phyloP scores from a whole-genome alignment of 2,888 invertebrate species.

The Graphium colonna region DNA sequence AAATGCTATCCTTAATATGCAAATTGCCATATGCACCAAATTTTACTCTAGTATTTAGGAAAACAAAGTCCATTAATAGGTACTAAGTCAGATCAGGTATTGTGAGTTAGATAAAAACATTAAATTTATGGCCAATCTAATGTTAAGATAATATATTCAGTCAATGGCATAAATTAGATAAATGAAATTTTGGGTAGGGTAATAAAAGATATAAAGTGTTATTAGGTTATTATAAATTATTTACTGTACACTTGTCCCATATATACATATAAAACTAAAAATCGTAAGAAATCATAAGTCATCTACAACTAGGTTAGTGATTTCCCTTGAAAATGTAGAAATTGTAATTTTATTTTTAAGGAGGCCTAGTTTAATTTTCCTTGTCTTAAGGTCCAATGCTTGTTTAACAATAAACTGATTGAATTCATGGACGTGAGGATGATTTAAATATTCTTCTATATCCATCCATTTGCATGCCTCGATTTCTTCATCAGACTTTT shows the following conservation, averaged over 20 bases:
- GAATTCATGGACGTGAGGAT: constrained; percentile 86
- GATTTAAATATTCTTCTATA: constrained; percentile 83
- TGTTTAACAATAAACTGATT: constrained; percentile 84
- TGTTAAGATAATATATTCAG: too few relatives aligned
- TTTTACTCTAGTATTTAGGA: too few relatives aligned
- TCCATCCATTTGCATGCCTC: constrained; percentile 90
- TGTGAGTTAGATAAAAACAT: too few relatives aligned
- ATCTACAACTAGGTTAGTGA: constrained; percentile 57
- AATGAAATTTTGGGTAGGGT: too few relatives aligned
- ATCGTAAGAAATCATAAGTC: constrained; percentile 36
- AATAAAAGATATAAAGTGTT: neutral
- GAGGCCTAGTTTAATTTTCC: constrained; percentile 81
- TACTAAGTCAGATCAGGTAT: too few relatives aligned
- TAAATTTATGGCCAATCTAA: too few relatives aligned
- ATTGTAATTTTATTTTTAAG: constrained; percentile 60
- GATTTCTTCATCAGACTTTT: constrained; percentile 87
- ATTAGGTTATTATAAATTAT: neutral
- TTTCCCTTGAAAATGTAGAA: constrained; percentile 48
- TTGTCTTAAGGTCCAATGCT: constrained; percentile 82
- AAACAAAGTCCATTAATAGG: too few relatives aligned
- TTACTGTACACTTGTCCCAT: constrained; percentile 1
- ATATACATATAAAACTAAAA: neutral
- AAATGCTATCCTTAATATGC: too few relatives aligned
- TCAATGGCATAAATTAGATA: too few relatives aligned
- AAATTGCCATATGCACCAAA: too few relatives aligned